Percentiles rank a stretch among this genome's conserved stretches.
Evolutionary conservation across 2,888 invertebrate species (phyloP).

Genomic region (Ypsolopha sequella): DNA sequence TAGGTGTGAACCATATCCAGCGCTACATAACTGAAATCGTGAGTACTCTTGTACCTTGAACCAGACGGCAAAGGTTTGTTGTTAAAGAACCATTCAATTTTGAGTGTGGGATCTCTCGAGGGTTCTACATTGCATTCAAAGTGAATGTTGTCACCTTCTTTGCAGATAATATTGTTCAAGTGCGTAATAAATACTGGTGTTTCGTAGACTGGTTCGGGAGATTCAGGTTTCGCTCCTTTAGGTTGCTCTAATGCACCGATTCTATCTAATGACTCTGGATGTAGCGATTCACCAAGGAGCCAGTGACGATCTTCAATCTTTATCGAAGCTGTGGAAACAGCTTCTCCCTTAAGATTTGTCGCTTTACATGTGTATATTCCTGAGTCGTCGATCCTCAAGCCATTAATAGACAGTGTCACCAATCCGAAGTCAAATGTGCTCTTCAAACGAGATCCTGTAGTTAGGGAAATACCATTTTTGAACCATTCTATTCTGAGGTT

Average conservation of each 20-base stretch:
- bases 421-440: slow-evolving; percentile 98
- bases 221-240: slow-evolving; percentile 73
- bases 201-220: slow-evolving; percentile 84
- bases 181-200: slow-evolving; percentile 92
- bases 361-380: slow-evolving; percentile 97
- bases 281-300: slow-evolving; percentile 87
- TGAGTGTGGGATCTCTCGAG: slow-evolving; percentile 90
- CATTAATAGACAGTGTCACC: slow-evolving; percentile 91
- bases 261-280: slow-evolving; percentile 89
- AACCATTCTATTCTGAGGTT: slow-evolving; percentile 92
- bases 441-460: slow-evolving; percentile 89
- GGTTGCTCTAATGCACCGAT: slow-evolving; percentile 90
- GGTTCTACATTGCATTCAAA: slow-evolving; percentile 95
- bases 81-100: slow-evolving; percentile 96
- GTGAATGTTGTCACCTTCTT: slow-evolving; percentile 89
- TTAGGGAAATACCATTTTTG: slow-evolving; percentile 88
- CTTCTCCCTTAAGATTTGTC: slow-evolving; percentile 93
- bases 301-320: slow-evolving; percentile 92
- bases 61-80: slow-evolving; percentile 90
- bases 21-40: slow-evolving; percentile 96
- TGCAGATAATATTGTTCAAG: slow-evolving; percentile 89
- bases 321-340: slow-evolving; percentile 90
- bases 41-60: slow-evolving; percentile 90
- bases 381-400: slow-evolving; percentile 89
- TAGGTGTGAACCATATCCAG: slow-evolving; percentile 90